Conservation (phyloP, 2,888 invertebrate species). For the Rhingia campestris region DNA sequence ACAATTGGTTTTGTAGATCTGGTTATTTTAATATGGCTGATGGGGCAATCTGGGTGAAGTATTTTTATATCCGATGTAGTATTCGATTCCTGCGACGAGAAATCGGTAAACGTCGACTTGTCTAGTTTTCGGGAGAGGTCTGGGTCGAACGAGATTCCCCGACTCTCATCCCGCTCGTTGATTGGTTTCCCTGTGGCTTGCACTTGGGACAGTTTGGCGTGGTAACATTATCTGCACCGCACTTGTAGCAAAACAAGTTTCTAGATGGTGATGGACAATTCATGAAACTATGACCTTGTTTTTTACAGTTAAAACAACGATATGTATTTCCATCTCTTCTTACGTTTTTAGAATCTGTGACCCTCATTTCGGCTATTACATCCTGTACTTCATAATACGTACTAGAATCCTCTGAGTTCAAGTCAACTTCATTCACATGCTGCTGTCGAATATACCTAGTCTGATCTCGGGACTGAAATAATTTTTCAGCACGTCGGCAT, state of each 20-base stretch:
- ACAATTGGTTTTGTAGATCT: not conserved
- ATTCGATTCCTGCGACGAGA: too few species aligned
- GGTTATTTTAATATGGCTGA: not conserved
- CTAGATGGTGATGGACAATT: conserved; percentile 2
- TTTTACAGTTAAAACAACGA: conserved; percentile 2
- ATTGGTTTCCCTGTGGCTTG: conserved; percentile 2
- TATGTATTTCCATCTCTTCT: not conserved
- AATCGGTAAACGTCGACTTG: not conserved
- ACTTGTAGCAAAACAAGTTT: conserved; percentile 4
- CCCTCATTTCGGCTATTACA: not conserved
- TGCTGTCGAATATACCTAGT: not conserved
- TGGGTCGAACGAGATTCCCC: conserved; percentile 10
- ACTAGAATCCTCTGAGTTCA: too few species aligned
- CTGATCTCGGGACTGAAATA: conserved; percentile 1
- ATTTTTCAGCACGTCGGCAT: conserved; percentile 12
- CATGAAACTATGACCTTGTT: not conserved
- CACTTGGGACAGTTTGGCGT: not conserved
- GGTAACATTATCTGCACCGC: not conserved
- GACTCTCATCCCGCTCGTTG: not conserved
- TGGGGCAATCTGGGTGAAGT: not conserved
- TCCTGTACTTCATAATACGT: too few species aligned
- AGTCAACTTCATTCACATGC: not conserved
- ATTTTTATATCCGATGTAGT: not conserved
- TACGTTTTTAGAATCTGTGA: not conserved
- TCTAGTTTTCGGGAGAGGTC: conserved; percentile 2